phyloP scores from a whole-genome alignment of 2,888 invertebrate species.

The Ditylenchus weischeri region DNA sequence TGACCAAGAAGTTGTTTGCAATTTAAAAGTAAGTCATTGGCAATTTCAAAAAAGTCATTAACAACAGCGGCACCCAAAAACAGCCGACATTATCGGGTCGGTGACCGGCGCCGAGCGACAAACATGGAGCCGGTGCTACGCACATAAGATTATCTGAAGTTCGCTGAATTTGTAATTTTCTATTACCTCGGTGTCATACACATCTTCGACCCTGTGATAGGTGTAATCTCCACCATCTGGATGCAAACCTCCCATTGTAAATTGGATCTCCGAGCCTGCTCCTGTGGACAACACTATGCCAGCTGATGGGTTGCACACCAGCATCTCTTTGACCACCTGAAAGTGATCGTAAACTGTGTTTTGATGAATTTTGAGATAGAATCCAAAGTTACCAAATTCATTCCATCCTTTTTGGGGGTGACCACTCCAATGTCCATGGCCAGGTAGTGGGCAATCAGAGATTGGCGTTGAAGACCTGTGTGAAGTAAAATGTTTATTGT shows the following conservation, averaged over 20 bases:
- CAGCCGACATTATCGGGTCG: too few species aligned
- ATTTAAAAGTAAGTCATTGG: too few species aligned
- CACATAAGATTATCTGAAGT: too few species aligned
- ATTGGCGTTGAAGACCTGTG: slow-evolving; percentile 47
- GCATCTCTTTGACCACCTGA: slow-evolving; percentile 53
- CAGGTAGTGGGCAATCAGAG: slow-evolving; percentile 56
- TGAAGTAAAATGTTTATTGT: neutral
- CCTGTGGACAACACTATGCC: slow-evolving; percentile 56
- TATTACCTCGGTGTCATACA: slow-evolving; percentile 44
- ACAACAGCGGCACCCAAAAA: too few species aligned
- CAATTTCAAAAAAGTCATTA: too few species aligned
- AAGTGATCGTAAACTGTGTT: neutral
- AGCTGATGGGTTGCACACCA: slow-evolving; percentile 56
- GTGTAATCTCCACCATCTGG: slow-evolving; percentile 49
- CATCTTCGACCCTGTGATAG: slow-evolving; percentile 53
- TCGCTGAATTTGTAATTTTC: too few species aligned
- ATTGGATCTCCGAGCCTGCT: slow-evolving; percentile 57
- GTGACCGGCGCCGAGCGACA: too few species aligned
- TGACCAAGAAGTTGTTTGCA: too few species aligned
- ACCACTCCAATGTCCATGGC: slow-evolving; percentile 59
- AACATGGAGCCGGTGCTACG: too few species aligned
- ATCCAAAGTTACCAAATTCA: slow-evolving; percentile 48
- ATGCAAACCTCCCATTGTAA: slow-evolving; percentile 55
- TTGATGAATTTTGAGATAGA: neutral
- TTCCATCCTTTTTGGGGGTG: slow-evolving; percentile 58